Conservation (phyloP, 2,113 vertebrate genomes). For the Cathartes aura region DNA sequence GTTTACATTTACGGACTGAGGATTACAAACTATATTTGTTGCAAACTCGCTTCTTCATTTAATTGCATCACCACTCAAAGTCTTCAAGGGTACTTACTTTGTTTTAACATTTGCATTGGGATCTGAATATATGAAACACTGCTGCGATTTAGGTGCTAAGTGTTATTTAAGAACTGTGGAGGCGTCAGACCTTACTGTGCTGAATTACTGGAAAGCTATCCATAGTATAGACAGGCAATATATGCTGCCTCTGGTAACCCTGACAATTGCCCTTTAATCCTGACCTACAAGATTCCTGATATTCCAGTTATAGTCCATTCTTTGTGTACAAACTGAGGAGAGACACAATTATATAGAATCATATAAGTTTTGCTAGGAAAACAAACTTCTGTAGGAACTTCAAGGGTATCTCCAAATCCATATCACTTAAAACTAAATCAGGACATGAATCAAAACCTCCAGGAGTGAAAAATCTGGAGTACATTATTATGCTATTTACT, state of each 20-base stretch:
- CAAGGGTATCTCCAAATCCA: not conserved
- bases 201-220: not conserved
- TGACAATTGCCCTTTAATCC: conserved; percentile 59
- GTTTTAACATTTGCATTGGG: not conserved
- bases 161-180: conserved; percentile 1
- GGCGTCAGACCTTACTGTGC: conserved; percentile 8
- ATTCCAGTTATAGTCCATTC: conserved; percentile 44
- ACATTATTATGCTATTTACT: not conserved
- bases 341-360: not conserved
- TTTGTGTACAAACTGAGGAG: not conserved
- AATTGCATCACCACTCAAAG: not conserved
- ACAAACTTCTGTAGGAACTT: not conserved
- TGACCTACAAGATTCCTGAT: conserved; percentile 69
- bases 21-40: not conserved
- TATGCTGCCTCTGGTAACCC: conserved; percentile 41
- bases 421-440: not conserved
- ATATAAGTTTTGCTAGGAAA: not conserved
- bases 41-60: not conserved
- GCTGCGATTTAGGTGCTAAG: not conserved
- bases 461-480: not conserved
- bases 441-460: not conserved
- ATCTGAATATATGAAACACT: not conserved
- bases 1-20: not conserved
- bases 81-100: not conserved
- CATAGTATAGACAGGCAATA: not conserved